These are phyloP conservation scores for Schizaphis graminum DNA, from an alignment of 2,888 invertebrate genomes.

Conservation along the genomic window DNA sequence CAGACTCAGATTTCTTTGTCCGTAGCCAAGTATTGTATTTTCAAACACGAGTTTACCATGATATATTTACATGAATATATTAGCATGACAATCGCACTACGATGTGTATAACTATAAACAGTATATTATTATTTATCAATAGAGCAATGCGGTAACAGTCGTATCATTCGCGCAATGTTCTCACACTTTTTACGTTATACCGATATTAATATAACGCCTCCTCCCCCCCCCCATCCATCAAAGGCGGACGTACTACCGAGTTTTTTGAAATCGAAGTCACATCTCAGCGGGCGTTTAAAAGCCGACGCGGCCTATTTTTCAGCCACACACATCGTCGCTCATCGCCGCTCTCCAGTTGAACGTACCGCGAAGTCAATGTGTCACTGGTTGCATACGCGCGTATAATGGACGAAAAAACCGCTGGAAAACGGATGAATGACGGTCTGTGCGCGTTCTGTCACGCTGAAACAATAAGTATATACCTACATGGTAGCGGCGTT, in stretches of 20 bases:
- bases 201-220: not conserved
- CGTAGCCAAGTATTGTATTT: not conserved
- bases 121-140: not conserved
- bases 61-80: not conserved
- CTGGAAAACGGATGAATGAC: not conserved
- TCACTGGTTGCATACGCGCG: not conserved
- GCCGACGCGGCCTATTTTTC: not conserved
- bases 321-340: not conserved
- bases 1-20: not conserved
- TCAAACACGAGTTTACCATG: not conserved
- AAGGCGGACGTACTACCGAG: not conserved
- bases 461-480: not conserved
- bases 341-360: not conserved
- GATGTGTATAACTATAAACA: not conserved
- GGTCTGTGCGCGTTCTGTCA: not conserved
- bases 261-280: slow-evolving; percentile 2
- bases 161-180: not conserved
- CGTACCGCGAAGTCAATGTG: not conserved
- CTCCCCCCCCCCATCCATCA: not conserved
- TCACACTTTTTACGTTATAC: not conserved
- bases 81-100: not conserved
- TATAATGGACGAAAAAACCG: not conserved
- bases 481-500: not conserved
- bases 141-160: not conserved
- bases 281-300: not conserved